These are phyloP conservation scores for Notothenia rossii DNA, from an alignment of 2,113 vertebrate species.

Conservation along the genomic window DNA sequence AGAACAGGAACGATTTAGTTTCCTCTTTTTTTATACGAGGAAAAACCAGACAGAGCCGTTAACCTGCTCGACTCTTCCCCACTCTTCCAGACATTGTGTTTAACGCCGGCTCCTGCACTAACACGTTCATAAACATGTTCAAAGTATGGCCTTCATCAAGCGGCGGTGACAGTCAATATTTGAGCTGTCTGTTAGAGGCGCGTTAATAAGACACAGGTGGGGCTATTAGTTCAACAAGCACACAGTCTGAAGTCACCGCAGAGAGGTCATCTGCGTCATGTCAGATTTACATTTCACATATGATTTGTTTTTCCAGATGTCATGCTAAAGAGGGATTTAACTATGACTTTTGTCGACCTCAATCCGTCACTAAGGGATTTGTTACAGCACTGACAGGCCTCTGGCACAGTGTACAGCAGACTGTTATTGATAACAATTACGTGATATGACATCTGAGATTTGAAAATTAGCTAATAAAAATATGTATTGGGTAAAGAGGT, in stretches of 20 bases:
- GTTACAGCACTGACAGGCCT: not conserved
- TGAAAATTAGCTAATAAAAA: not conserved
- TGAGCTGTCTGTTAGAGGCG: constrained; percentile 50
- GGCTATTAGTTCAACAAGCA: constrained; percentile 1
- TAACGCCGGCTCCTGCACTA: not conserved
- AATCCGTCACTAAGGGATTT: constrained; percentile 11
- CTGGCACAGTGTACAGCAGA: not conserved
- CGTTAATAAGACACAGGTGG: constrained; percentile 42
- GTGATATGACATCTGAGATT: not conserved
- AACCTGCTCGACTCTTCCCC: not conserved
- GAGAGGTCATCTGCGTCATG: constrained; percentile 5
- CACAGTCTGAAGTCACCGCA: constrained; percentile 11
- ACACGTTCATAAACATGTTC: constrained; percentile 27
- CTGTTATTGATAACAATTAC: not conserved
- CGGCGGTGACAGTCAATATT: constrained; percentile 62
- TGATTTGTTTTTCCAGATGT: constrained; percentile 22
- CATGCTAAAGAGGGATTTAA: constrained; percentile 24
- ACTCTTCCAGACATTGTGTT: not conserved
- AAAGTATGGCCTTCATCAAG: constrained; percentile 36
- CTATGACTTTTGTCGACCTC: constrained; percentile 31
- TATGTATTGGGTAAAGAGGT: not conserved
- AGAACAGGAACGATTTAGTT: constrained; percentile 65
- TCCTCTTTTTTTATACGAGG: constrained; percentile 47
- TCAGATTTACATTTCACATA: constrained; percentile 15
- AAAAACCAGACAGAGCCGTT: constrained; percentile 12